Evolutionary conservation across 2,113 vertebrate genomes (phyloP), one percentile per base, ranked within the genome.

Genomic region (Festucalex cinctus): DNA sequence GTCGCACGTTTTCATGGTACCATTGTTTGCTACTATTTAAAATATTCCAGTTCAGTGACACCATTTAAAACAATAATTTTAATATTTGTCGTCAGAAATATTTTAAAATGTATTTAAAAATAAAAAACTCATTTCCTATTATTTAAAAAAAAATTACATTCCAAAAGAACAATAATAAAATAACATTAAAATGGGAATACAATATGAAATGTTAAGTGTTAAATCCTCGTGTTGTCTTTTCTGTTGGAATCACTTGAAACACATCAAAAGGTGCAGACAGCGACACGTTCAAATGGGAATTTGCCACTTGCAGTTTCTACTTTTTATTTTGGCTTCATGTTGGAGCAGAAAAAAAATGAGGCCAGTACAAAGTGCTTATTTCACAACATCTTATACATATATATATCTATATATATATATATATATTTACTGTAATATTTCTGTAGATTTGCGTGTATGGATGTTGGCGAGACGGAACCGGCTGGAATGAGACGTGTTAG

Each of bases 301-400:
- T 62, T 17, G 37, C 60, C 63, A 48, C 19, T 49, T 44, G 56
- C 26, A 49, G 32, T 65, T n/a, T 44, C 59, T 62, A 62, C 60
- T 65, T 61, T n/a, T 61, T n/a, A 19, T 24, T 62, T 22, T 58
- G 35, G 36, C 48, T 69, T 63, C 12, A 64, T 35, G 44, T 44
- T 37, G 4, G 19, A 68, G 24, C 35, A 48, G 39, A 39, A 64
- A 37, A 41, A 61, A 28, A 70, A 71, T 3, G 51, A 84, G 56
- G 39, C 67, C 22, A 46, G 65, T 58, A 68, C 73, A 66, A 72
- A 70, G 41, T 39, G 20, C 62, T 66, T 54, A 53, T 71, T 75
- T 78, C 43, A 71, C 79, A 75, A 69, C 53, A 62, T 83, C 68
- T 73, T 12, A 41, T 69, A 77, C 73, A 83, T 84, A 81, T 77